Evolutionary conservation across 2,113 vertebrate species (phyloP), one percentile per base, ranked within the genome.

Genomic region (Chaetodon trifascialis): DNA sequence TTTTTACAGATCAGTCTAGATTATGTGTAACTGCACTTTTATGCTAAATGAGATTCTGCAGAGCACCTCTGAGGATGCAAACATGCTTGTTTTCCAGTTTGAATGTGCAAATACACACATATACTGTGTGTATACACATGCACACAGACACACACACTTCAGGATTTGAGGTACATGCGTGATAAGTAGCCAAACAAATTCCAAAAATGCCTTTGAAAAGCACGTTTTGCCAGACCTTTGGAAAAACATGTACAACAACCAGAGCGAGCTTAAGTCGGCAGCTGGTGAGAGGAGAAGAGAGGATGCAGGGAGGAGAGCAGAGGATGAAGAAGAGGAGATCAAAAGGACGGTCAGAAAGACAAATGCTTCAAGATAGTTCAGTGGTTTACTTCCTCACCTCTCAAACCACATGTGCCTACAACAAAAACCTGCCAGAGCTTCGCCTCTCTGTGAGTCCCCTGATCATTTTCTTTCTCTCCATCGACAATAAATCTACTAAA

Each of bases 141-240:
- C 64, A 65, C 25, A 23, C 38, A 11, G n/a, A 84, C 23, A 73
- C 30, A 47, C 47, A 40, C 38, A 40, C n/a, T 56, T 63, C n/a
- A 56, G 79, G 73, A 42, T 74, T 76, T 84, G 83, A 70, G 77
- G 79, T 60, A 78, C 38, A 38, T 51, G 21, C 76, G 80, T 66
- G 77, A 87, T 79, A 86, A 84, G 55, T 73, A 84, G 87, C 30
- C 47, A 67, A 91, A 91, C 80, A 74, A 86, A 88, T 88, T 83
- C 65, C 23, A 82, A 79, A 89, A 84, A 82, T 88, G 80, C 75
- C 72, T 86, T 74, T 82, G 64, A 89, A 84, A 89, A 76, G 70
- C 85, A 79, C 49, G 71, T 84, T 77, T 72, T 40, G 76, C 83
- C 88, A 89, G 79, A 86, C 71, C 66, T 75, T 88, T 80, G 70